Conservation (phyloP, 1,140 invertebrate genomes). For the Semibalanus balanoides region DNA sequence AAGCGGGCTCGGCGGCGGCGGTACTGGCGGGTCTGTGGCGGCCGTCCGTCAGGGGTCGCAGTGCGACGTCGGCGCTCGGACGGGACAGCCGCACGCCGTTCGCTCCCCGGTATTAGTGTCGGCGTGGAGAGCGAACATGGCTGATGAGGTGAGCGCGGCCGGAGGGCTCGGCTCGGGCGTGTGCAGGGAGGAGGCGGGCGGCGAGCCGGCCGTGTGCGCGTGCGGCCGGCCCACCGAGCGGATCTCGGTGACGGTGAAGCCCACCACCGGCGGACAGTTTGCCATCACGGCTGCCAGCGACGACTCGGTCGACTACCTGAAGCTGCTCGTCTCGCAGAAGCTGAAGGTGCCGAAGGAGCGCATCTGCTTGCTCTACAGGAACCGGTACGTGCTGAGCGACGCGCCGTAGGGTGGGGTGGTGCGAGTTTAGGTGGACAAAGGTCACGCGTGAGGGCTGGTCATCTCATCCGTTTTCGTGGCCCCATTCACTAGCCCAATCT, state of each 20-base stretch:
- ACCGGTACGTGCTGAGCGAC: slow-evolving; percentile 69
- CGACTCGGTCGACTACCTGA: slow-evolving; percentile 70
- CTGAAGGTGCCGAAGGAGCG: slow-evolving; percentile 80
- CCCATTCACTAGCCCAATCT: no score
- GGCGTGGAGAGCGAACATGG: not conserved
- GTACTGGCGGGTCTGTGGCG: no score
- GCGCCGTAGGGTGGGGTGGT: no score
- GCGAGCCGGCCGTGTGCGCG: slow-evolving; percentile 16
- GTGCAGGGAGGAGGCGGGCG: not conserved
- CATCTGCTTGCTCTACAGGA: slow-evolving; percentile 75
- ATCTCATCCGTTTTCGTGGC: no score
- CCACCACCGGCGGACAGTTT: slow-evolving; percentile 80
- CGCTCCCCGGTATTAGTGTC: no score
- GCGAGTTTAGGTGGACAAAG: no score
- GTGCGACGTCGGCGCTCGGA: no score
- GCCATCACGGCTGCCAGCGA: slow-evolving; percentile 58
- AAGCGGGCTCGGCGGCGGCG: no score
- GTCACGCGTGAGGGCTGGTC: no score
- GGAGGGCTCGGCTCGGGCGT: not conserved
- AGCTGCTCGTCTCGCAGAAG: slow-evolving; percentile 79
- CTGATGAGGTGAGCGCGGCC: not conserved
- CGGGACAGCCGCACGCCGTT: no score
- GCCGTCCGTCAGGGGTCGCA: no score
- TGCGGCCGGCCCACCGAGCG: slow-evolving; percentile 20
- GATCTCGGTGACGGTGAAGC: slow-evolving; percentile 32